Evolutionary conservation across 2,888 invertebrate species (phyloP).

Genomic region (Lobophora halterata): DNA sequence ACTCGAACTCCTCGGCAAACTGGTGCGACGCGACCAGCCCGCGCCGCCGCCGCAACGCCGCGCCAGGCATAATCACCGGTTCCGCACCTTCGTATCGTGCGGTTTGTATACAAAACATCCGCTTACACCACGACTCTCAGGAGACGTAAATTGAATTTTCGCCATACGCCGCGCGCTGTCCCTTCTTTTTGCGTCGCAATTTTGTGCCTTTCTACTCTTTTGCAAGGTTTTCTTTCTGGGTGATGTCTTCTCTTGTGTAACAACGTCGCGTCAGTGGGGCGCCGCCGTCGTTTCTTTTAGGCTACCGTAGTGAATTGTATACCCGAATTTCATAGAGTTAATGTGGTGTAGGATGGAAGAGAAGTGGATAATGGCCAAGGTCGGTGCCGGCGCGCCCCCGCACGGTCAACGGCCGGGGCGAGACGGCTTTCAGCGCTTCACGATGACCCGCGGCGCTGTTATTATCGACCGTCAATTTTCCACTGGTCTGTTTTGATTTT

Average conservation of each 20-base stretch:
- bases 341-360: constrained; percentile 34
- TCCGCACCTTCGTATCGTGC: constrained; percentile 75
- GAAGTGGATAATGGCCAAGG: constrained; percentile 57
- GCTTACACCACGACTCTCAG: constrained; percentile 8
- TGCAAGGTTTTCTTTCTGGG: constrained; percentile 16
- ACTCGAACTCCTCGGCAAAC: constrained; percentile 83
- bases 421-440: constrained; percentile 58
- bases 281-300: too few species aligned
- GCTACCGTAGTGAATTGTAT: constrained; percentile 26
- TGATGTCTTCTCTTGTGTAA: constrained; percentile 23
- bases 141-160: background rate
- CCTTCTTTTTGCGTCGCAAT: constrained; percentile 28
- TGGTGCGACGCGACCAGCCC: constrained; percentile 78
- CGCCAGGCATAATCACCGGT: constrained; percentile 79
- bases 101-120: constrained; percentile 58
- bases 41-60: constrained; percentile 62
- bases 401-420: constrained; percentile 69
- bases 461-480: constrained; percentile 68
- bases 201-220: constrained; percentile 13
- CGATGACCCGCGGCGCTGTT: constrained; percentile 58
- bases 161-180: too few species aligned
- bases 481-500: too few species aligned
- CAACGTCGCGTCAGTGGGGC: constrained; percentile 33
- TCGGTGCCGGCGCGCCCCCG: constrained; percentile 59
- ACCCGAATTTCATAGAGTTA: constrained; percentile 6